phyloP scores from a whole-genome alignment of 2,113 vertebrate genomes.

The Mormyrus iriodes region DNA sequence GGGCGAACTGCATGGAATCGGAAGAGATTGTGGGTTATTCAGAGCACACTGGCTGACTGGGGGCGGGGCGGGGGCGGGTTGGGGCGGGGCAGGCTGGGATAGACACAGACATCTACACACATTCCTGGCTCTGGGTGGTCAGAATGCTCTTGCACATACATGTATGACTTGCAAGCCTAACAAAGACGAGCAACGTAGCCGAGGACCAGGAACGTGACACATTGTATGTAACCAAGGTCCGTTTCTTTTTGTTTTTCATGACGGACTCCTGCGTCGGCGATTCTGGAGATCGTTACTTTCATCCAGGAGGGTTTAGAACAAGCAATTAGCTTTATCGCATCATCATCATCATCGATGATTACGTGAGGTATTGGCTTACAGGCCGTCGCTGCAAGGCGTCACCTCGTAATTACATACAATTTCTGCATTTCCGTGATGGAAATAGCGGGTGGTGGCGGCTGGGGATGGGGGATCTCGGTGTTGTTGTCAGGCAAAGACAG shows the following conservation, averaged over 20 bases:
- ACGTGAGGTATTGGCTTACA: not conserved
- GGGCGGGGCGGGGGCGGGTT: not conserved
- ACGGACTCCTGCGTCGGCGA: not conserved
- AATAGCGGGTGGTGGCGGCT: constrained; percentile 14
- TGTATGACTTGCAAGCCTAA: constrained; percentile 55
- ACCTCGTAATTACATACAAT: constrained; percentile 31
- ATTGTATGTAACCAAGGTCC: constrained; percentile 27
- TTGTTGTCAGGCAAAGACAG: not conserved
- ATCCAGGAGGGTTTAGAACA: not conserved
- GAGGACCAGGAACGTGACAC: constrained; percentile 60
- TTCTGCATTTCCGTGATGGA: constrained; percentile 25
- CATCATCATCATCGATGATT: not conserved
- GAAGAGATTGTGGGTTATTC: constrained; percentile 76
- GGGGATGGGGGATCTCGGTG: constrained; percentile 10
- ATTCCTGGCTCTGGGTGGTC: constrained; percentile 49
- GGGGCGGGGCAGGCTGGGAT: constrained; percentile 52
- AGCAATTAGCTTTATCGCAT: not conserved
- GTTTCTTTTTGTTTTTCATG: not conserved
- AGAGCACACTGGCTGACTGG: constrained; percentile 56
- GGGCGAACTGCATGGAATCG: constrained; percentile 83
- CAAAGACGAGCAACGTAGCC: constrained; percentile 63
- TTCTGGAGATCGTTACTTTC: not conserved
- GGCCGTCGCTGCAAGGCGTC: not conserved
- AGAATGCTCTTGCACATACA: constrained; percentile 57
- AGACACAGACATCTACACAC: constrained; percentile 68